These are phyloP conservation scores for Cinclus cinclus DNA, from an alignment of 2,113 vertebrate genomes.

Conservation along the genomic window DNA sequence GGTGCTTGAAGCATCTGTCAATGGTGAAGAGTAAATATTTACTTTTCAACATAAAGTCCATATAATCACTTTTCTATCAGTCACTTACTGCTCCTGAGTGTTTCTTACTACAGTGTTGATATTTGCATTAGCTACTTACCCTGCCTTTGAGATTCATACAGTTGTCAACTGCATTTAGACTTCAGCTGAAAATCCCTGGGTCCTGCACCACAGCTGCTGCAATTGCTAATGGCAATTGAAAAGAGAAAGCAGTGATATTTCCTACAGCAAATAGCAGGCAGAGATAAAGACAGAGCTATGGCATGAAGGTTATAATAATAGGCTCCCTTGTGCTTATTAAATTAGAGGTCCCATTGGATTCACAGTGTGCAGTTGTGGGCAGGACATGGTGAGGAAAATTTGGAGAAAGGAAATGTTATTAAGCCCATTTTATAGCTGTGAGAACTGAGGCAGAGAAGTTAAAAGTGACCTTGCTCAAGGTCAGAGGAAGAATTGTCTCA, in stretches of 20 bases:
- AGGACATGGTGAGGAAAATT: not conserved
- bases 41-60: constrained; percentile 65
- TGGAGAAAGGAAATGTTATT: not conserved
- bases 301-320: not conserved
- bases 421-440: not conserved
- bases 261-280: constrained; percentile 8
- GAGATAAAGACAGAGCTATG: not conserved
- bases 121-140: constrained; percentile 63
- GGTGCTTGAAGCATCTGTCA: constrained; percentile 66
- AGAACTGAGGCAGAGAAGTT: not conserved
- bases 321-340: not conserved
- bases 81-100: constrained; percentile 58
- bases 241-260: constrained; percentile 16
- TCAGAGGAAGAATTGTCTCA: not conserved
- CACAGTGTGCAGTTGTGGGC: not conserved
- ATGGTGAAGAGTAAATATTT: constrained; percentile 71
- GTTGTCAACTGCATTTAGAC: constrained; percentile 43
- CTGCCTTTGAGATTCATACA: constrained; percentile 48
- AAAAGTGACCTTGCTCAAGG: constrained; percentile 32
- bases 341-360: not conserved
- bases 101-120: constrained; percentile 40
- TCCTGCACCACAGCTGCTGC: not conserved
- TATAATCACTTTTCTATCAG: constrained; percentile 71
- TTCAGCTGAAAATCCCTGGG: not conserved
- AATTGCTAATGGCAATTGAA: not conserved